These are phyloP conservation scores for Actenoides hombroni DNA, from an alignment of 2,113 vertebrate genomes.

Conservation along the genomic window DNA sequence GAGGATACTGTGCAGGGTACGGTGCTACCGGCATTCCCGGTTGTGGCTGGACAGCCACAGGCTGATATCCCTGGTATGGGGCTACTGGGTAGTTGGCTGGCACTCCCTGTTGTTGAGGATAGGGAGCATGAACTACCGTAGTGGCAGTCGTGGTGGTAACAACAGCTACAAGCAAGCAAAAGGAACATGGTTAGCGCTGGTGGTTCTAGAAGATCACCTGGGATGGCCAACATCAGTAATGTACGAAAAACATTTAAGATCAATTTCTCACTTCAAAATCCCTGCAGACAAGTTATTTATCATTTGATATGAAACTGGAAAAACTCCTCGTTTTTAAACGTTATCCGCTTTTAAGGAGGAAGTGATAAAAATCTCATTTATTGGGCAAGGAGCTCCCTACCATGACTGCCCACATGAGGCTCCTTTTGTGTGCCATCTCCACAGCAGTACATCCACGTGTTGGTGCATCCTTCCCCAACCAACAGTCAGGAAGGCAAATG, in stretches of 20 bases:
- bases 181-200: not conserved
- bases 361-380: not conserved
- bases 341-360: not conserved
- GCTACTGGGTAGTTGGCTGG: constrained; percentile 73
- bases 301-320: not conserved
- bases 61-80: constrained; percentile 82
- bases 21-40: constrained; percentile 59
- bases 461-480: not conserved
- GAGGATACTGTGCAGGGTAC: constrained; percentile 74
- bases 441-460: not conserved
- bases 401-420: not conserved
- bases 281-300: not conserved
- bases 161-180: constrained; percentile 74
- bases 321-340: not conserved
- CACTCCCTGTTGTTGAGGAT: constrained; percentile 75
- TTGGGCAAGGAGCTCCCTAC: not conserved
- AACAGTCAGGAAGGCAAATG: not conserved
- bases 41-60: constrained; percentile 79
- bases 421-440: not conserved
- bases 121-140: constrained; percentile 81
- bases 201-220: not conserved
- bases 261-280: not conserved
- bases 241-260: not conserved
- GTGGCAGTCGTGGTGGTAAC: constrained; percentile 80
- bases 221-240: not conserved